Evolutionary conservation across 2,888 invertebrate genomes (phyloP), one percentile per base, ranked within the genome.

Genomic region (Thumatha senex): DNA sequence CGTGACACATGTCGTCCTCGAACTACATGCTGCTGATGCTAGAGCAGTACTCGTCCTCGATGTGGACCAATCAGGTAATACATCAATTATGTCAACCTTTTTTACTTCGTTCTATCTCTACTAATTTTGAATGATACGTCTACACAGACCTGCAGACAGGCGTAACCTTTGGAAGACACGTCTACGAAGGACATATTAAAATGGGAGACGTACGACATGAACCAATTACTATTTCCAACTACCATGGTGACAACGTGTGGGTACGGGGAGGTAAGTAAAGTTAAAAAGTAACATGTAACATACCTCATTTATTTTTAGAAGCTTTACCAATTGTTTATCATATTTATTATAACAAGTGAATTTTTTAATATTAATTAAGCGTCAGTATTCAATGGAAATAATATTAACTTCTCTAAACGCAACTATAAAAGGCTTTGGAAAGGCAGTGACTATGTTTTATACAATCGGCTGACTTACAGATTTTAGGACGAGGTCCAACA

Each of bases 11-110:
- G 61, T 85, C 2, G 60, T 70, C 5, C 53, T 89, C 39, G 82
- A 84, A 56, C 67, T 89, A 8, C 71, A 66, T 7, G 82, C 79
- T 3, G 74, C 56, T 7, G 46, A 54, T 7, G 83, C 82, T 7
- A 67, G 69, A 31, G 71, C 86, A 11, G 84, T 83, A 2, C 73
- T 89, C 1, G 54, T 70, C 35, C 49, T 68, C 4, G 48, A 40
- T 12, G 54, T 75, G 11, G 12, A 46, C 29, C 45, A 55, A 51
- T 40, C 61, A 56, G 70, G 74, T 67, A 43, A 31, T 24, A 31
- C 9, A 31, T 31, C 18, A 24, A 24, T 24, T 24, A 4, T 24
- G 18, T n/a, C 18, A 31, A 31, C 31, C 1, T 31, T 10, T 8
- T 8, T 31, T 31, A 8, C 7, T 8, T 2, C 7, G 31, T 7